Base-by-base conservation (phyloP, 2,888 invertebrate genomes). In the Lycocerus yunnanus region DNA sequence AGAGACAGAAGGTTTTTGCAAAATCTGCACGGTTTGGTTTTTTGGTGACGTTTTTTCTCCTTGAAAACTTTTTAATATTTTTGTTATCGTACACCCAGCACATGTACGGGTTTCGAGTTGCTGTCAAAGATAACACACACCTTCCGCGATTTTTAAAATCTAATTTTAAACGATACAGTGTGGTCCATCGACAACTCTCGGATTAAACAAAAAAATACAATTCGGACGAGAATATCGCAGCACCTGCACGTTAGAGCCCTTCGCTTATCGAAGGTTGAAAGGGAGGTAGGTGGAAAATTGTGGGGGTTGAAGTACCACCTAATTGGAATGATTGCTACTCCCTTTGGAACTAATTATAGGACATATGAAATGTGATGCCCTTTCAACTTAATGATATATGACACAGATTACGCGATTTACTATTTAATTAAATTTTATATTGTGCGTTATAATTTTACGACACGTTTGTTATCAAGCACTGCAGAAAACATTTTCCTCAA, bases 271-370 rank as follows among this genome's bases (percentile, higher is more conserved):
- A 16, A 43, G 43, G 15, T 63, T 63, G 16, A 18, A 15, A 18
- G 61, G 61, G 61, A 20, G 61, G 61, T 63, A 63, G 61, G 61
- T 68, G 61, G 65, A 69, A 27, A 66, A 43, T 43, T 20, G 65
- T 65, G n/a, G 20, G 72, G 72, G 66, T 16, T 66, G 43, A 66
- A 65, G 24, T 66, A 69, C 58, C 75, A 77, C 77, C 82, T 85
- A 85, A 85, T 85, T 85, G 85, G 82, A 84, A 84, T 85, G 85
- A 85, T 85, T 85, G 83, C 82, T 82, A 82, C 82, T 85, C 86
- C 85, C 86, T 82, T 81, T 83, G 86, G 87, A 85, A 84, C 85
- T 86, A 86, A 87, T 87, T 87, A 87, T 83, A 86, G 85, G 85
- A 86, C 86, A 85, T 84, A 84, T 86, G 85, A 82, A 86, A 86